phyloP scores from a whole-genome alignment of 2,113 vertebrate species.

The Lampris megalopsis region DNA sequence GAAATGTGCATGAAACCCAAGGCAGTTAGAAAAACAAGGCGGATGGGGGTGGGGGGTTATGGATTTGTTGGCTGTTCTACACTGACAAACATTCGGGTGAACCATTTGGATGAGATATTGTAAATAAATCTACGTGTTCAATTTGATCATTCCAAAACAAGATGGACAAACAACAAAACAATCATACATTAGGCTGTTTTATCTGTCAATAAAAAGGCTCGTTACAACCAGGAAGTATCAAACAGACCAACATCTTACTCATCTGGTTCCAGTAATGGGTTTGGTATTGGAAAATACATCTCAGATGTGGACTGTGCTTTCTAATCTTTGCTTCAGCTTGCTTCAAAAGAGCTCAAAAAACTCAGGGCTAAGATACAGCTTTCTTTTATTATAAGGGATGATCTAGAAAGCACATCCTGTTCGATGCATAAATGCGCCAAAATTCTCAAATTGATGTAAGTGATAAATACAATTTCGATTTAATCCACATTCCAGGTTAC shows the following conservation, averaged over 20 bases:
- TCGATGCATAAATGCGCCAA: constrained; percentile 23
- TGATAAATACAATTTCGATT: constrained; percentile 50
- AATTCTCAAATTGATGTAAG: constrained; percentile 41
- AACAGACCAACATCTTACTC: constrained; percentile 56
- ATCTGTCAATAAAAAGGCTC: constrained; percentile 64
- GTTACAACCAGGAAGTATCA: constrained; percentile 70
- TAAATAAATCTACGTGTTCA: constrained; percentile 34
- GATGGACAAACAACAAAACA: constrained; percentile 53
- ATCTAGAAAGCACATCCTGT: constrained; percentile 57
- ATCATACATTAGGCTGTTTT: constrained; percentile 41
- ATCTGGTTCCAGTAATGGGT: constrained; percentile 76
- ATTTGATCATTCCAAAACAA: constrained; percentile 54
- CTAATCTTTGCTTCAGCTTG: constrained; percentile 73
- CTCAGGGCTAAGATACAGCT: constrained; percentile 47
- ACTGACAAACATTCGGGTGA: constrained; percentile 24
- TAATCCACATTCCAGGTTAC: constrained; percentile 4
- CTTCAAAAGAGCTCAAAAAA: constrained; percentile 64
- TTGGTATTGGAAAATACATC: constrained; percentile 72
- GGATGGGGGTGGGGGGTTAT: background rate
- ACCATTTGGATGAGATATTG: constrained; percentile 16
- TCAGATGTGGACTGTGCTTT: constrained; percentile 78
- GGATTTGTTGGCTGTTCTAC: constrained; percentile 11
- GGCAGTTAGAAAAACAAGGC: background rate
- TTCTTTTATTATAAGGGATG: constrained; percentile 64
- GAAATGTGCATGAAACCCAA: constrained; percentile 11